Percentiles rank a stretch among this genome's conserved stretches.
Evolutionary conservation across 2,888 invertebrate species (phyloP).

Genomic region (Acrocera orbiculus): DNA sequence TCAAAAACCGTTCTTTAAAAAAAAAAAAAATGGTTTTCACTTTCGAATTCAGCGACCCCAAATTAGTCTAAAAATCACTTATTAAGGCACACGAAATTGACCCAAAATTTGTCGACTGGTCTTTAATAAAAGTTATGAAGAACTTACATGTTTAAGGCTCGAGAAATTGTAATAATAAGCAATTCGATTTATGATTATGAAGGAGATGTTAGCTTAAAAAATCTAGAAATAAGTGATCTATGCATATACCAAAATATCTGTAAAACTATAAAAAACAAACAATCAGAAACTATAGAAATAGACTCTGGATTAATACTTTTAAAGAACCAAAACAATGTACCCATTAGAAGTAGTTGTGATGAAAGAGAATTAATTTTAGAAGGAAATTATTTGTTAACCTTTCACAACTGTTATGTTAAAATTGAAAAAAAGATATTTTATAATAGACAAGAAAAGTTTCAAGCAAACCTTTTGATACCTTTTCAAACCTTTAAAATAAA

Average conservation of each 20-base stretch:
- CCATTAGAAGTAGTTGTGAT: slow-evolving; percentile 1
- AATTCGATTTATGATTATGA: not conserved
- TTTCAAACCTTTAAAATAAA: not conserved
- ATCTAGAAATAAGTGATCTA: not conserved
- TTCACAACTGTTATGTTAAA: slow-evolving; percentile 2
- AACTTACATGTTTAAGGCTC: slow-evolving; percentile 1
- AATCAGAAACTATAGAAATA: not conserved
- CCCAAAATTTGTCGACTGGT: no score
- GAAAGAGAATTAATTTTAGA: not conserved
- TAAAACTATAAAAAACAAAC: not conserved
- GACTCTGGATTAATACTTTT: slow-evolving; percentile 1
- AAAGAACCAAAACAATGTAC: slow-evolving; percentile 1
- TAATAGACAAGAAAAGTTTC: slow-evolving; percentile 4
- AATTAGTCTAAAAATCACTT: not conserved
- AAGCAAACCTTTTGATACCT: slow-evolving; percentile 4
- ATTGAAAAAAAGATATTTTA: slow-evolving; percentile 1
- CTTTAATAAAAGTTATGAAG: not conserved
- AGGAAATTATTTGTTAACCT: slow-evolving; percentile 3
- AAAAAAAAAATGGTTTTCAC: slow-evolving; percentile 6
- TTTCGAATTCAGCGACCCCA: slow-evolving; percentile 4
- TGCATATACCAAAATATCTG: slow-evolving; percentile 2
- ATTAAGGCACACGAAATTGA: no score
- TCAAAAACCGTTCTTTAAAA: no score
- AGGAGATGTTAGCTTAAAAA: not conserved
- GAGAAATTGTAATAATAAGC: not conserved